Evolutionary conservation across 2,113 vertebrate species (phyloP), one percentile per base, ranked within the genome.

Genomic region (Hippocampus guttulatus): DNA sequence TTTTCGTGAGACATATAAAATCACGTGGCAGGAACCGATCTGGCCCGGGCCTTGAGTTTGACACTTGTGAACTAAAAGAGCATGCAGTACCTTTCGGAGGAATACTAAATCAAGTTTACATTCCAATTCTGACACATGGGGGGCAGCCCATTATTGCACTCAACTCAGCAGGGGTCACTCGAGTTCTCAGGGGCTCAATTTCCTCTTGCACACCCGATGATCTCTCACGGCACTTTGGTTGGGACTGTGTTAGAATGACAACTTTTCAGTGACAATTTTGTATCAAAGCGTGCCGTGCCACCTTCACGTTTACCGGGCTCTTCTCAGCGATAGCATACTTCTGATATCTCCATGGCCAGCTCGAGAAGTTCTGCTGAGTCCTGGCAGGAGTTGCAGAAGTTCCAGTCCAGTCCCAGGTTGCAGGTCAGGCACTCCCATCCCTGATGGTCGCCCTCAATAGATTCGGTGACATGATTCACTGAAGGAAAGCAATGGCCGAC

Each of bases 271-370:
- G 12, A 15, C 15, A 27, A 0, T 49, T 49, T 49, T 49, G 4
- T 49, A 49, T 49, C 5, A 16, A 49, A 16, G 14, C 15, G 14
- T 16, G 12, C 12, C 14, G 4, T 1, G 25, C 57, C 8, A 16
- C 54, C 54, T 11, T 23, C 20, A 3, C 2, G 8, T 23, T 23
- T n/a, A n/a, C 20, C 3, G 5, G 58, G 7, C 0, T 4, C 0
- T 1, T 7, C 14, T 89, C 75, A 91, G 69, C 70, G 85, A 52
- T 86, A 89, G 73, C 91, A 91, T 27, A 91, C 71, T 69, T 91
- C 86, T 4, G 88, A 90, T 23, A 90, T 83, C 85, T 90, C 90
- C 88, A 88, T 85, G 45, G 88, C 88, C 55, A 90, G 79, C 71
- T 92, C 89, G 8, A 92, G 74, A 1, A 88, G 79, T 62, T 90